Evolutionary conservation across 2,113 vertebrate genomes (phyloP).

Genomic region (Lophius piscatorius): DNA sequence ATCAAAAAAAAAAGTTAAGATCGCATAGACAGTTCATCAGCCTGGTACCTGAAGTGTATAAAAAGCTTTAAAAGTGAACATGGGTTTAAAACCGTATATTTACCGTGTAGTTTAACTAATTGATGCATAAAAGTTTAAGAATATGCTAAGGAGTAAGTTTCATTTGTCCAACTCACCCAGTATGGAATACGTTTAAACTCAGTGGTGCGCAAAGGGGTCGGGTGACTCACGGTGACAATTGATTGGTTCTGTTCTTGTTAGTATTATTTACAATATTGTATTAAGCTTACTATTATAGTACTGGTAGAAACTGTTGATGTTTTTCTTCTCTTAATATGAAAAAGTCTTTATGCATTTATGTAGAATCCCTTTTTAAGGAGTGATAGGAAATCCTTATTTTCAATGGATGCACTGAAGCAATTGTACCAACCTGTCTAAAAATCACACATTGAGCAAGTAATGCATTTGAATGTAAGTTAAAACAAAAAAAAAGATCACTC

Average conservation of each 20-base stretch:
- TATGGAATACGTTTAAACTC: constrained; percentile 35
- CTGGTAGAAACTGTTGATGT: constrained; percentile 69
- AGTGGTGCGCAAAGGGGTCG: constrained; percentile 35
- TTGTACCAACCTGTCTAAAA: constrained; percentile 76
- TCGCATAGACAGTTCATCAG: constrained; percentile 49
- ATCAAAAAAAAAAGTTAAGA: constrained; percentile 59
- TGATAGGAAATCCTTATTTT: constrained; percentile 80
- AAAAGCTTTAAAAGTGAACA: constrained; percentile 71
- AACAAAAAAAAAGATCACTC: constrained; percentile 65
- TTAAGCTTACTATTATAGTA: constrained; percentile 72
- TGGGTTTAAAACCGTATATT: constrained; percentile 62
- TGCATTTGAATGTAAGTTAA: constrained; percentile 82
- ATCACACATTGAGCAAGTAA: constrained; percentile 74
- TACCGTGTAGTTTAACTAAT: constrained; percentile 70
- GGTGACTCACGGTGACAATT: constrained; percentile 52
- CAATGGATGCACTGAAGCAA: constrained; percentile 80
- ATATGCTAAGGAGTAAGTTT: constrained; percentile 67
- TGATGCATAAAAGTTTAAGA: constrained; percentile 66
- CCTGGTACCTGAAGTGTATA: constrained; percentile 65
- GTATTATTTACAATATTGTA: constrained; percentile 76
- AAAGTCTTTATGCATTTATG: constrained; percentile 78
- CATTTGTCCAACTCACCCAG: constrained; percentile 62
- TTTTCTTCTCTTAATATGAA: constrained; percentile 74
- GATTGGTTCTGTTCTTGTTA: constrained; percentile 69
- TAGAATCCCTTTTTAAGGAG: constrained; percentile 74